Percentiles rank a stretch among this genome's conserved stretches.
These are phyloP conservation scores for Aleiodes testaceus DNA, from an alignment of 2,888 invertebrate genomes.

Conservation along the genomic window DNA sequence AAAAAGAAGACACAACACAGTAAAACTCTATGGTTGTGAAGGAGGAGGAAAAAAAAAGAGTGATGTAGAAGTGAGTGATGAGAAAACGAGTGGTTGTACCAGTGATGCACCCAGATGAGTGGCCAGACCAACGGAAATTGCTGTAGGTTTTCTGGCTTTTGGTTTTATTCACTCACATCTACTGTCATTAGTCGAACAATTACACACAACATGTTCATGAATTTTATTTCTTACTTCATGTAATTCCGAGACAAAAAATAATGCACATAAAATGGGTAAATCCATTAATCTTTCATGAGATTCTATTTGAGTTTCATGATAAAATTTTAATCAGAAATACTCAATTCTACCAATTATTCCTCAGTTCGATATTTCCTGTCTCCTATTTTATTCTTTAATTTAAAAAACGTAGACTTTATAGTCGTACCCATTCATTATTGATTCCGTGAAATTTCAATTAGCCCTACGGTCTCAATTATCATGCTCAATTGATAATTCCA, in stretches of 20 bases:
- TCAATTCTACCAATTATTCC: too few relatives aligned
- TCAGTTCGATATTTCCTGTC: too few relatives aligned
- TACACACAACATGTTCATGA: background rate
- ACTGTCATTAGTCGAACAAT: conserved; percentile 16
- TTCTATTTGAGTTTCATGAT: too few relatives aligned
- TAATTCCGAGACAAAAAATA: background rate
- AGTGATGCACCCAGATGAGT: conserved; percentile 13
- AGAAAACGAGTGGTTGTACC: background rate
- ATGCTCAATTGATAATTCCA: background rate
- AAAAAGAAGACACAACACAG: background rate
- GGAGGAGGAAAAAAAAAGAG: background rate
- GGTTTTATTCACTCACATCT: conserved; percentile 7
- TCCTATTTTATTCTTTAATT: too few relatives aligned
- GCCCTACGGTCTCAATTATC: conserved; percentile 1
- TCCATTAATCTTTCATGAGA: too few relatives aligned
- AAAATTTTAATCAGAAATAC: too few relatives aligned
- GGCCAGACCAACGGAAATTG: conserved; percentile 20
- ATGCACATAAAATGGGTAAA: background rate
- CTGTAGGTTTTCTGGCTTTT: conserved; percentile 9
- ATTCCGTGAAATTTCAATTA: background rate
- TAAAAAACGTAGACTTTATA: too few relatives aligned
- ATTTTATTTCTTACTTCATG: background rate
- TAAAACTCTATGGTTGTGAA: background rate
- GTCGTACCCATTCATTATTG: background rate
- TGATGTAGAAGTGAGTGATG: conserved; percentile 2